Evolutionary conservation across 2,797 vertebrate genomes (phyloP).

Genomic region (Rhinogobio ventralis): DNA sequence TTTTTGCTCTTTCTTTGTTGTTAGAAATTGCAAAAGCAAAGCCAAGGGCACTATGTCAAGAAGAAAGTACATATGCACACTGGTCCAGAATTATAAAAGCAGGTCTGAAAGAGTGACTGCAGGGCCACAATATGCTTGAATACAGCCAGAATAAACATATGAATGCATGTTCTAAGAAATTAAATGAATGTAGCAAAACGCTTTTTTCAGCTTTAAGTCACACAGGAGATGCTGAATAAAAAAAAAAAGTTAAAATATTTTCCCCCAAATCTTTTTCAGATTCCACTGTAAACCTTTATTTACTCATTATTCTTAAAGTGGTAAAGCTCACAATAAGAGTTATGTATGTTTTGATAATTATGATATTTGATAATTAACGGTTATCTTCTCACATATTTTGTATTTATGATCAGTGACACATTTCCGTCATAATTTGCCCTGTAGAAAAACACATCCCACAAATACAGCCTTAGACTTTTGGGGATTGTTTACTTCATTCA

Average conservation of each 20-base stretch:
- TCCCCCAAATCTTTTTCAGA: neutral
- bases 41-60: constrained; percentile 36
- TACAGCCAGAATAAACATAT: constrained; percentile 25
- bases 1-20: constrained; percentile 39
- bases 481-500: neutral
- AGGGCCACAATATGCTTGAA: constrained; percentile 13
- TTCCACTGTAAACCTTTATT: neutral
- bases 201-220: neutral
- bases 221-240: neutral
- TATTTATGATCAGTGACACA: neutral
- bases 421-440: neutral
- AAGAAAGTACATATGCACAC: constrained; percentile 15
- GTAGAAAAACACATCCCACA: neutral
- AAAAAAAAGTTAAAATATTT: neutral
- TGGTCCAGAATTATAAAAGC: constrained; percentile 14
- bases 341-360: neutral
- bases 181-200: neutral
- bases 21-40: constrained; percentile 8
- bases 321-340: neutral
- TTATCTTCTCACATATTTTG: neutral
- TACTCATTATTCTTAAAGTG: neutral
- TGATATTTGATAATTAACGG: neutral
- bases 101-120: constrained; percentile 2
- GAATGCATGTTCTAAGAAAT: neutral
- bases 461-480: neutral